Conservation (phyloP, 2,113 vertebrate genomes). For the Peromyscus leucopus region DNA sequence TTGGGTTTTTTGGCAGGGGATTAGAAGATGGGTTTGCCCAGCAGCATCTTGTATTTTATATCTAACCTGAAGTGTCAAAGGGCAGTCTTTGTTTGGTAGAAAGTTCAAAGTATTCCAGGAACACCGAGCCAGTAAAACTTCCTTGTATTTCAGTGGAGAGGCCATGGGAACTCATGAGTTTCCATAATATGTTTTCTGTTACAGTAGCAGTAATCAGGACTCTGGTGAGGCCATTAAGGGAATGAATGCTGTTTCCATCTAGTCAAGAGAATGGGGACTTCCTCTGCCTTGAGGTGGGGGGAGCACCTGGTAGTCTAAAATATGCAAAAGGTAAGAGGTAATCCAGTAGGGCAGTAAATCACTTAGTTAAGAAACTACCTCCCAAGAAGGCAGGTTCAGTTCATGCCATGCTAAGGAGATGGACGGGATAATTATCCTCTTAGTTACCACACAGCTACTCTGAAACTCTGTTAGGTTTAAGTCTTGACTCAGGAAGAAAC, state of each 20-base stretch:
- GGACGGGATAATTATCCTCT: background rate
- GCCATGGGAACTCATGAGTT: background rate
- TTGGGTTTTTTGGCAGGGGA: background rate
- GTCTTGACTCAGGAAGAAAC: background rate
- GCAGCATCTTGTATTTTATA: constrained; percentile 21
- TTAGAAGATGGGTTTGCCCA: constrained; percentile 29
- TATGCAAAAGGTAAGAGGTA: background rate
- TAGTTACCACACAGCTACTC: background rate
- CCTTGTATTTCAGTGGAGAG: background rate
- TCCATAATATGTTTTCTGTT: background rate
- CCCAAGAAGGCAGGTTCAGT: background rate
- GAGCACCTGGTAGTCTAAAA: background rate
- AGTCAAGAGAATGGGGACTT: background rate
- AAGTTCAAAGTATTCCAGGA: background rate
- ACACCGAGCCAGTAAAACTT: background rate
- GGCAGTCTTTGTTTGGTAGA: background rate
- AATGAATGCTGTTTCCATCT: background rate
- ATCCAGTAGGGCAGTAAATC: background rate
- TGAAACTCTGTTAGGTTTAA: background rate
- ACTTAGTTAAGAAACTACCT: background rate
- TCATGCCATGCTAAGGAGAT: background rate
- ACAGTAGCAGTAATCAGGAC: background rate
- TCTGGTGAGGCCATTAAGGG: background rate
- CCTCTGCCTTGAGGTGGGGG: background rate
- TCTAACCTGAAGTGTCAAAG: constrained; percentile 9